These are phyloP conservation scores for Oxyruncus cristatus DNA, from an alignment of 2,113 vertebrate species.

Conservation along the genomic window DNA sequence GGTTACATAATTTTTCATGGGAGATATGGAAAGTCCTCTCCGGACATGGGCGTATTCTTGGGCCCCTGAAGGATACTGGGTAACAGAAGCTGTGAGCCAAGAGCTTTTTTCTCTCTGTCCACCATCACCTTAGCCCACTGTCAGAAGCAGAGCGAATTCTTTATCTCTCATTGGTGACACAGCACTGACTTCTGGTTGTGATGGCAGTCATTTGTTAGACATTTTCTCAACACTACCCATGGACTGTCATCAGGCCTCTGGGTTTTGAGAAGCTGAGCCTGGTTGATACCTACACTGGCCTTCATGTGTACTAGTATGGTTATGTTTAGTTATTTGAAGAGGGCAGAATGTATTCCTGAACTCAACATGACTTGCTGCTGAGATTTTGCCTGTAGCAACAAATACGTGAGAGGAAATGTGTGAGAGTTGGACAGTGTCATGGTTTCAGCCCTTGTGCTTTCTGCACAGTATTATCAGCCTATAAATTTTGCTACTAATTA, in stretches of 20 bases:
- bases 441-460: too few relatives aligned
- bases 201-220: not conserved
- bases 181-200: not conserved
- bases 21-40: not conserved
- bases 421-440: too few relatives aligned
- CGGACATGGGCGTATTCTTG: not conserved
- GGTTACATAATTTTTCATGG: not conserved
- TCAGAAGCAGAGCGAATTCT: not conserved
- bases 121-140: not conserved
- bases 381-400: not conserved
- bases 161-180: not conserved
- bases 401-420: not conserved
- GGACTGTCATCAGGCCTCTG: not conserved
- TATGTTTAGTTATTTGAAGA: not conserved
- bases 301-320: not conserved
- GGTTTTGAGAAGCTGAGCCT: not conserved
- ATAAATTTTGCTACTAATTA: too few relatives aligned
- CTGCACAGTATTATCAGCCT: too few relatives aligned
- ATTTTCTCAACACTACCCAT: not conserved
- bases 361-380: not conserved
- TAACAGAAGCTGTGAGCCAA: not conserved
- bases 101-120: not conserved
- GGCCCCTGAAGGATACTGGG: not conserved
- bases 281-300: not conserved
- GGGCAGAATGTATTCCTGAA: not conserved